Base-by-base conservation (phyloP, 2,797 vertebrate genomes). In the Mus minutoides region DNA sequence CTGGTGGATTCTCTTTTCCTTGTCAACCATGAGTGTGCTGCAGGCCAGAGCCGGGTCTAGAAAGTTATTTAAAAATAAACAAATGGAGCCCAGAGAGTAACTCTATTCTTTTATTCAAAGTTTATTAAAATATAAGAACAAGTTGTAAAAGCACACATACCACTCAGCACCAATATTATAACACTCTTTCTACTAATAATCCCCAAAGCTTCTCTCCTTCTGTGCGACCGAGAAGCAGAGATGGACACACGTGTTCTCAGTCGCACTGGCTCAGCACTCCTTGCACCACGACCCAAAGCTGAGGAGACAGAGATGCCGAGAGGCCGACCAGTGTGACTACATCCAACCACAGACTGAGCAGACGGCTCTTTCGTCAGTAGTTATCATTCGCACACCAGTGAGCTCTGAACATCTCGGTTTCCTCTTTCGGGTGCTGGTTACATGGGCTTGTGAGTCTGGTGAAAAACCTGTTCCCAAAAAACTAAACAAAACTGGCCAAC, bases 331-430 rank as follows among this genome's bases (percentile, higher is more conserved):
- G 98, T 98, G 99, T 98, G 98, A 97, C 94, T 67, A 94, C 97
- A 99, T 99, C 99, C 99, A 99, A 99, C 98, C 98, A 97, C 98
- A 98, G 99, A 99, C 99, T 98, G 99, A 99, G 99, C 95, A 80
- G 84, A 14, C 29, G 43, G 98, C 99, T 99, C 99, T 99, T 99
- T 99, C 98, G 91, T 99, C 99, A 98, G 98, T 94, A 98, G 98
- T 99, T 99, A 99, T 99, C 99, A 99, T 99, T 98, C 93, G 82
- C 98, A 99, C 99, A 99, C 98, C 98, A 97, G 93, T 85, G 67
- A 98, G 98, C 97, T 92, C 85, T 78, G 67, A 91, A 71, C 96
- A 97, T 97, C 97, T 58, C 85, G 5, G 2, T 56, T 67, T 96
- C 80, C 97, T 91, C 73, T 79, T 91, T 92, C 67, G 54, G 95